phyloP scores from a whole-genome alignment of 2,797 vertebrate genomes.

The Ctenochaetus hawaiiensis region DNA sequence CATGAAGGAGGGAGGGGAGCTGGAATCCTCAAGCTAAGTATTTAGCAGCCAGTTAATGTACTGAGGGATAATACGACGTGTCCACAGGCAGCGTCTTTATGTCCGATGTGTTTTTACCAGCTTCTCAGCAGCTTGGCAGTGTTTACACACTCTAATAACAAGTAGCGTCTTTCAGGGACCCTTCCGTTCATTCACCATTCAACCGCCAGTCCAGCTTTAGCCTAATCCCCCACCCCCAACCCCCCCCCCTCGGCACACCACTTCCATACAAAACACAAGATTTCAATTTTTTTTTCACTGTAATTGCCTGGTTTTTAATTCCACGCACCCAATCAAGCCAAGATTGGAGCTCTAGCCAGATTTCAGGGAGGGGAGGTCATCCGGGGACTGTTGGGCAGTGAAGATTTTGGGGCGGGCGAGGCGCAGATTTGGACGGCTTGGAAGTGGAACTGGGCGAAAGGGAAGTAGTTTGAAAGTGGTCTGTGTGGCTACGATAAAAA shows the following conservation, averaged over 20 bases:
- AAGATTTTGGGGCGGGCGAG: slow-evolving; percentile 71
- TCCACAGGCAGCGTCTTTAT: slow-evolving; percentile 86
- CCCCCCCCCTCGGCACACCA: slow-evolving; percentile 68
- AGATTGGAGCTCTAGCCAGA: slow-evolving; percentile 85
- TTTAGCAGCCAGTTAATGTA: slow-evolving; percentile 86
- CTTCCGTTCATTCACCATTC: slow-evolving; percentile 80
- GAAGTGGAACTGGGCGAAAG: slow-evolving; percentile 74
- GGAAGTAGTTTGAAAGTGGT: slow-evolving; percentile 79
- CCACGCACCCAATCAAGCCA: slow-evolving; percentile 82
- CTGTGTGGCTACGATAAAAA: slow-evolving; percentile 86
- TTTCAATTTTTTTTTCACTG: slow-evolving; percentile 83
- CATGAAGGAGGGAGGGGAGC: slow-evolving; percentile 30
- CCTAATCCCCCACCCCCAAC: slow-evolving; percentile 80
- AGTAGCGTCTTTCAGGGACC: slow-evolving; percentile 87
- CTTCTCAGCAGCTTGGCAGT: slow-evolving; percentile 87
- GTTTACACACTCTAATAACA: slow-evolving; percentile 90
- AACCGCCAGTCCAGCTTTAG: slow-evolving; percentile 85
- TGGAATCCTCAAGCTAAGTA: slow-evolving; percentile 72
- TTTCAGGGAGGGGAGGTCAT: slow-evolving; percentile 77
- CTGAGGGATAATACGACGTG: slow-evolving; percentile 85
- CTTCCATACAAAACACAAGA: slow-evolving; percentile 86
- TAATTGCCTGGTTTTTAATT: slow-evolving; percentile 87
- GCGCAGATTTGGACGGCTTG: slow-evolving; percentile 79
- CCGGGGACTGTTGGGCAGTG: slow-evolving; percentile 77
- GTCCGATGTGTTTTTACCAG: slow-evolving; percentile 87